These are phyloP conservation scores for Drosophila sturtevanti DNA, from an alignment of 1,140 invertebrate species.

Conservation along the genomic window DNA sequence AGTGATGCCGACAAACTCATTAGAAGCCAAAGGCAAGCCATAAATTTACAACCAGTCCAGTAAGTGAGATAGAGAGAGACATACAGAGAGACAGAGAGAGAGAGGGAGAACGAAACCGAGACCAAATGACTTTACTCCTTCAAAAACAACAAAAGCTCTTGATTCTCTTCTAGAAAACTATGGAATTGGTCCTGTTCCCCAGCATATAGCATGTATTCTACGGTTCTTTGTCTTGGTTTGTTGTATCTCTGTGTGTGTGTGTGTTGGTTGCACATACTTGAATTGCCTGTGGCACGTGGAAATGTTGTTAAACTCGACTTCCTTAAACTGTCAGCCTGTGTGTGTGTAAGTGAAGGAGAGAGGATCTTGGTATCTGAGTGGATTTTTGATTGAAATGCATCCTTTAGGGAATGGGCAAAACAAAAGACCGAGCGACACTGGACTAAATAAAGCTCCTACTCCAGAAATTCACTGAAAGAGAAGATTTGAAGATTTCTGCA, in stretches of 20 bases:
- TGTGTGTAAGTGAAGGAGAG: slow-evolving; percentile 21
- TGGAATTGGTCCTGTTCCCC: not conserved
- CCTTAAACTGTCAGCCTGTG: slow-evolving; percentile 54
- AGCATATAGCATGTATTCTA: not conserved
- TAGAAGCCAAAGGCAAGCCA: slow-evolving; percentile 74
- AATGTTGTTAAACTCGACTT: slow-evolving; percentile 62
- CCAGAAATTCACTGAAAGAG: too few relatives aligned
- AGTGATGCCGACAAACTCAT: slow-evolving; percentile 79
- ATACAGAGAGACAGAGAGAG: slow-evolving; percentile 13
- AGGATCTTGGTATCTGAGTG: slow-evolving; percentile 10
- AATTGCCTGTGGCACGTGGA: slow-evolving; percentile 48
- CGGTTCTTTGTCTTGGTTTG: not conserved
- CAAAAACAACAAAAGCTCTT: slow-evolving; percentile 17
- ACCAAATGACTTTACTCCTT: slow-evolving; percentile 27
- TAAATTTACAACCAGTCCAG: slow-evolving; percentile 71
- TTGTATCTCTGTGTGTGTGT: too few relatives aligned
- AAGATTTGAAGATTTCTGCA: too few relatives aligned
- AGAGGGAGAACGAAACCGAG: slow-evolving; percentile 20
- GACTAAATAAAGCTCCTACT: not conserved
- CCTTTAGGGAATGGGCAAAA: not conserved
- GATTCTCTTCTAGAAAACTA: slow-evolving; percentile 13
- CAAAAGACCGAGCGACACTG: not conserved
- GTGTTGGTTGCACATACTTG: slow-evolving; percentile 17
- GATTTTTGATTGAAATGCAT: slow-evolving; percentile 17
- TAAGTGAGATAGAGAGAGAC: not conserved